A percentile compares a stretch with the other conserved stretches of the same genome.
Evolutionary conservation across 2,113 vertebrate genomes (phyloP).

Genomic region (Ameiurus melas): DNA sequence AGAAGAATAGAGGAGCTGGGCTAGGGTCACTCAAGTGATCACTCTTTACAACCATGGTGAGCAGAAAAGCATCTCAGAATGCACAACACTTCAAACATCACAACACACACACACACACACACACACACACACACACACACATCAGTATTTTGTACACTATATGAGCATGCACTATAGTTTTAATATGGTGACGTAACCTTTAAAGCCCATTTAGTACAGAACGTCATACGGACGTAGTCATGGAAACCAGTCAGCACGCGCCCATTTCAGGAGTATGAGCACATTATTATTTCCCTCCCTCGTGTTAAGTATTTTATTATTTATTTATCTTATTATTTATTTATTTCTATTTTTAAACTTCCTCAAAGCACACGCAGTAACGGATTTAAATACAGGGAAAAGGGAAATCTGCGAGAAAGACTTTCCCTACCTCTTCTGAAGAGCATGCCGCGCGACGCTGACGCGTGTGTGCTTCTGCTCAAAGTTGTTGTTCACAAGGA

Average conservation of each 20-base stretch:
- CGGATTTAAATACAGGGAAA: not conserved
- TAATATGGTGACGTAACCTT: not conserved
- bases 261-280: not conserved
- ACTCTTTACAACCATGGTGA: not conserved
- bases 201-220: not conserved
- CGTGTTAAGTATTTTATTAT: not conserved
- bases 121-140: not conserved
- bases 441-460: not conserved
- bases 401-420: too few relatives aligned
- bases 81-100: not conserved
- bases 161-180: not conserved
- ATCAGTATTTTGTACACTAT: not conserved
- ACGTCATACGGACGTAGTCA: not conserved
- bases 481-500: slow-evolving; percentile 23
- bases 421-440: slow-evolving; percentile 1
- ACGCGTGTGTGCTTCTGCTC: not conserved
- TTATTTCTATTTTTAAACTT: not conserved
- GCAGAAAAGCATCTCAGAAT: not conserved
- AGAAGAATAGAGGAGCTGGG: not conserved
- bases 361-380: not conserved
- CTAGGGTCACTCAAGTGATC: not conserved
- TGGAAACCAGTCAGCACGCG: not conserved
- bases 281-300: not conserved
- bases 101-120: too few relatives aligned
- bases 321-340: not conserved